These are phyloP conservation scores for Plodia interpunctella DNA, from an alignment of 1,140 invertebrate genomes.

Conservation along the genomic window DNA sequence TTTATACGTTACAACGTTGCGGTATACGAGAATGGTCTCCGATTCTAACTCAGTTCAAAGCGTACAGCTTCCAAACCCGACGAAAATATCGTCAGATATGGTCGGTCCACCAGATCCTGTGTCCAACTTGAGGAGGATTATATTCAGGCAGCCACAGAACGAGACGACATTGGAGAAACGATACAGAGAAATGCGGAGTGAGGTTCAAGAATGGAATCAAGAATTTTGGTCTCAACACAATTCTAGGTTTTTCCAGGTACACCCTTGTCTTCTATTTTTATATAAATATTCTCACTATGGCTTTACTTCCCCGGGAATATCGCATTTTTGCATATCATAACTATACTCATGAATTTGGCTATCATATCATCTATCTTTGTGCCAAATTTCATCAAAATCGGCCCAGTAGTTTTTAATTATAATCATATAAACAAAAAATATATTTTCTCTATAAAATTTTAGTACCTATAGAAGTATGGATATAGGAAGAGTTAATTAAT, in stretches of 20 bases:
- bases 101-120: constrained; percentile 88
- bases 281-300: too few relatives aligned
- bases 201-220: constrained; percentile 88
- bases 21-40: not conserved
- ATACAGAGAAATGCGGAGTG: constrained; percentile 80
- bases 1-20: not conserved
- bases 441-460: too few relatives aligned
- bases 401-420: too few relatives aligned
- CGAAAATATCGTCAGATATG: constrained; percentile 63
- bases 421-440: too few relatives aligned
- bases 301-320: too few relatives aligned
- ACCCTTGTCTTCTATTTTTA: not conserved
- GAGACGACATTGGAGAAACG: constrained; percentile 82
- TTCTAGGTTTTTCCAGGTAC: constrained; percentile 78
- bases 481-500: too few relatives aligned
- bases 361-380: too few relatives aligned
- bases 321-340: too few relatives aligned
- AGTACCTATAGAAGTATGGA: too few relatives aligned
- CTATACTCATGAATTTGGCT: too few relatives aligned
- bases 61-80: constrained; percentile 50
- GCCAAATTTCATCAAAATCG: too few relatives aligned
- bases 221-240: constrained; percentile 90
- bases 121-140: constrained; percentile 86
- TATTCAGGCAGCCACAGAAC: constrained; percentile 79
- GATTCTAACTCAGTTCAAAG: constrained; percentile 33